Base-by-base conservation (phyloP, 2,888 invertebrate species). In the Argyresthia goedartella region DNA sequence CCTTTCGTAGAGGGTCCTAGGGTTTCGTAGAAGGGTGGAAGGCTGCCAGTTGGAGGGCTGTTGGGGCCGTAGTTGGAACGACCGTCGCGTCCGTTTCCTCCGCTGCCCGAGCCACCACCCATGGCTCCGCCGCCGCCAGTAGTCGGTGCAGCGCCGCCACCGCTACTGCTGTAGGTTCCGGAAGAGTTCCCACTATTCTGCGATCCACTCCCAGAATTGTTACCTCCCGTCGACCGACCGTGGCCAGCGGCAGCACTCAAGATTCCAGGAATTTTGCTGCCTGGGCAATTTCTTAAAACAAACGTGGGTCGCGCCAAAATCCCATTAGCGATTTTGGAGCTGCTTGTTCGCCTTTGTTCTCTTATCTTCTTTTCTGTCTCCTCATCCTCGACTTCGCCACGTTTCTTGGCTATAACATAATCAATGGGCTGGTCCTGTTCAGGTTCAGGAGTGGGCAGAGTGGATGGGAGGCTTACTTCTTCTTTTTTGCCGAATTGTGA, bases 11-110 rank as follows among this genome's bases (percentile, higher is more conserved):
- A 82, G 14, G 85, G 82, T 15, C 84, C 86, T 0, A 95, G 87
- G 9, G 94, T 94, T 77, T 95, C 95, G 73, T 95, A 95, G 67
- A 95, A 95, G 1, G 95, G 95, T n/a, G 95, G 95, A 55, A 95
- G 81, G 51, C 94, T 94, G 11, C 94, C 95, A 0, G 94, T 95
- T 1, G 95, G 95, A 51, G 95, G 95, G 63, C 95, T 95, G 61
- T 94, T 95, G 8, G 95, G 95, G 2, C 95, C 95, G 69, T 95
- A 95, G 72, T 95, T 94, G 55, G 94, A 92, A 49, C 95, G 89
- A 0, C 95, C 95, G 69, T 94, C 94, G 44, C 94, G 89, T 1
- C 94, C 94, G 55, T 89, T 89, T 56, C 92, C 91, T 67, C 94
- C 94, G 43, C 94, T 94, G 35, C 93, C 93, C 2, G 92, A 92